These are phyloP conservation scores for Siniperca knerii DNA, from an alignment of 2,113 vertebrate species.

Conservation along the genomic window DNA sequence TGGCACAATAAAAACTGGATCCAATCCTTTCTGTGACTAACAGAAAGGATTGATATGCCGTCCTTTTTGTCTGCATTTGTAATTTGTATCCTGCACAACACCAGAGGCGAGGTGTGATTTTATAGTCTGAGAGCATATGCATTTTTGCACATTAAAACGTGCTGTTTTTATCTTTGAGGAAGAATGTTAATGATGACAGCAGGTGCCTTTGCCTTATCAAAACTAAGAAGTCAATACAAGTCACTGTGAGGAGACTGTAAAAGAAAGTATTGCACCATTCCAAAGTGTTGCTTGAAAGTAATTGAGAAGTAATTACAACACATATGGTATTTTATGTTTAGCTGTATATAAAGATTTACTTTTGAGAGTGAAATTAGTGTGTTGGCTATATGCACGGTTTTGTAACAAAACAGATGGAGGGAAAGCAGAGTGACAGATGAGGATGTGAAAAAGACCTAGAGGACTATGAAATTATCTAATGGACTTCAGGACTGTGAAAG, in stretches of 20 bases:
- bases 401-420: slow-evolving; percentile 11
- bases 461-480: slow-evolving; percentile 14
- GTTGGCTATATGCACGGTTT: neutral
- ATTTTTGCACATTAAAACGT: slow-evolving; percentile 1
- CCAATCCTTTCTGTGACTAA: neutral
- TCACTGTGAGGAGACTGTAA: neutral
- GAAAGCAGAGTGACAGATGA: slow-evolving; percentile 3
- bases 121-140: slow-evolving; percentile 1
- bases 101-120: neutral
- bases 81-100: neutral
- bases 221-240: neutral
- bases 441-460: slow-evolving; percentile 6
- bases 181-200: slow-evolving; percentile 16
- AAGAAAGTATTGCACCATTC: neutral
- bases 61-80: slow-evolving; percentile 1
- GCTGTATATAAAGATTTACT: neutral
- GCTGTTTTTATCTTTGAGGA: neutral
- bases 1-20: neutral
- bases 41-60: neutral
- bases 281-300: slow-evolving; percentile 8
- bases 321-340: neutral
- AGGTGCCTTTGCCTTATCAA: slow-evolving; percentile 6
- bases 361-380: neutral
- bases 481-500: slow-evolving; percentile 25
- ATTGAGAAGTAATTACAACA: neutral